phyloP scores from a whole-genome alignment of 2,888 invertebrate genomes.

The Perizoma flavofasciatum region DNA sequence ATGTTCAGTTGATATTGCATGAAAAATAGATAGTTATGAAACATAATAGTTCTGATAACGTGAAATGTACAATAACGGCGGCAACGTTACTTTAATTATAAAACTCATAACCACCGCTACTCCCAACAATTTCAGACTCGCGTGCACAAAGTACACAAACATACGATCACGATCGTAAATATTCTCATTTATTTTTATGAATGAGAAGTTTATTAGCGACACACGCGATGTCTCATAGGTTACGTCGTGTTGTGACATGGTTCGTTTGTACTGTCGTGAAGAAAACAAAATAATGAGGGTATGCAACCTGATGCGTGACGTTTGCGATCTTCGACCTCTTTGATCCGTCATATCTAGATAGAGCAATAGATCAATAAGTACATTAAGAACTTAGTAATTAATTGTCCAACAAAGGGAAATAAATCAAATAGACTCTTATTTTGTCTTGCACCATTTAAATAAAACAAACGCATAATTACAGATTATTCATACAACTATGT shows the following conservation, averaged over 20 bases:
- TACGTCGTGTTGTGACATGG: slow-evolving; percentile 14
- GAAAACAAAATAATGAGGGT: slow-evolving; percentile 14
- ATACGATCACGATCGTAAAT: slow-evolving; percentile 16
- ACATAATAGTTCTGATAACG: too few relatives aligned
- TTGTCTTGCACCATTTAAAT: too few relatives aligned
- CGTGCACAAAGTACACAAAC: slow-evolving; percentile 5
- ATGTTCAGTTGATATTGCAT: too few relatives aligned
- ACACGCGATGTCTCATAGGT: slow-evolving; percentile 24
- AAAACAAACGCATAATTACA: too few relatives aligned
- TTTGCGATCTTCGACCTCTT: slow-evolving; percentile 11
- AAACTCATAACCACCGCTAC: too few relatives aligned
- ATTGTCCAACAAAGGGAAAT: too few relatives aligned
- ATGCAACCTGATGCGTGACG: neutral
- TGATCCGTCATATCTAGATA: neutral
- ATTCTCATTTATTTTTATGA: slow-evolving; percentile 33
- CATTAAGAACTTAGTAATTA: too few relatives aligned
- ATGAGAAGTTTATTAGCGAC: slow-evolving; percentile 28
- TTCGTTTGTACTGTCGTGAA: slow-evolving; percentile 8
- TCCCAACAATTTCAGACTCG: neutral
- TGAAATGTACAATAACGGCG: too few relatives aligned
- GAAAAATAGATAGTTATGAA: too few relatives aligned
- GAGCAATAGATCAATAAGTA: neutral
- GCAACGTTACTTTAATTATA: too few relatives aligned
- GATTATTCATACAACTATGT: too few relatives aligned
- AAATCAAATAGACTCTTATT: too few relatives aligned